Evolutionary conservation across 2,888 invertebrate species (phyloP).

Genomic region (Physocephala rufipes): DNA sequence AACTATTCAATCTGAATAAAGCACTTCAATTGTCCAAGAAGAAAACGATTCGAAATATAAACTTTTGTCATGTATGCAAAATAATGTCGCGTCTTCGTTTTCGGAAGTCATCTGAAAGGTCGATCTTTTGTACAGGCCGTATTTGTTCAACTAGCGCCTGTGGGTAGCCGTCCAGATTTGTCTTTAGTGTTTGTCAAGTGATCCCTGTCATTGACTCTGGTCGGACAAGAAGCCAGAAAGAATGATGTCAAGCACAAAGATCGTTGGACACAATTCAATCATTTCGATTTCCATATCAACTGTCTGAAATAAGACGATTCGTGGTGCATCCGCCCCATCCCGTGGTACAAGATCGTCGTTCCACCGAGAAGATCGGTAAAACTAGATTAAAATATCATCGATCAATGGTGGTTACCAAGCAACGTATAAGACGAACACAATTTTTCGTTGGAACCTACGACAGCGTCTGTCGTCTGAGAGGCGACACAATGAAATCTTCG

Average conservation of each 20-base stretch:
- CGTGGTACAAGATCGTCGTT: not conserved
- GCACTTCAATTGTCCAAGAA: not conserved
- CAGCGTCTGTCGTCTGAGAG: not conserved
- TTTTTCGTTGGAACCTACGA: not conserved
- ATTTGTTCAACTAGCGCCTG: not conserved
- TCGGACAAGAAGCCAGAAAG: constrained; percentile 29
- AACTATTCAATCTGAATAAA: constrained; percentile 28
- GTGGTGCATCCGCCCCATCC: not conserved
- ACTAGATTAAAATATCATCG: constrained; percentile 61
- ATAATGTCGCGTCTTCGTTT: too few relatives aligned
- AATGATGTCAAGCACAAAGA: constrained; percentile 42
- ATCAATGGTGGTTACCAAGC: constrained; percentile 21
- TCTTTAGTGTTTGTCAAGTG: constrained; percentile 14
- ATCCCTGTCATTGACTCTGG: constrained; percentile 21
- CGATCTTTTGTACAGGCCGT: too few relatives aligned
- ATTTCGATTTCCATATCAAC: constrained; percentile 48
- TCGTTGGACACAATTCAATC: constrained; percentile 60
- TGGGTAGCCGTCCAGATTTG: not conserved
- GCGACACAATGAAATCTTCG: not conserved
- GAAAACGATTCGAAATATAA: not conserved
- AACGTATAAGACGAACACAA: constrained; percentile 4
- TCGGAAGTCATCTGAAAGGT: too few relatives aligned
- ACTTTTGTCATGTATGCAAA: too few relatives aligned
- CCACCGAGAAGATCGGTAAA: constrained; percentile 49
- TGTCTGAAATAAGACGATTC: not conserved